phyloP scores from a whole-genome alignment of 2,888 invertebrate genomes.

The Nasonia oneida region DNA sequence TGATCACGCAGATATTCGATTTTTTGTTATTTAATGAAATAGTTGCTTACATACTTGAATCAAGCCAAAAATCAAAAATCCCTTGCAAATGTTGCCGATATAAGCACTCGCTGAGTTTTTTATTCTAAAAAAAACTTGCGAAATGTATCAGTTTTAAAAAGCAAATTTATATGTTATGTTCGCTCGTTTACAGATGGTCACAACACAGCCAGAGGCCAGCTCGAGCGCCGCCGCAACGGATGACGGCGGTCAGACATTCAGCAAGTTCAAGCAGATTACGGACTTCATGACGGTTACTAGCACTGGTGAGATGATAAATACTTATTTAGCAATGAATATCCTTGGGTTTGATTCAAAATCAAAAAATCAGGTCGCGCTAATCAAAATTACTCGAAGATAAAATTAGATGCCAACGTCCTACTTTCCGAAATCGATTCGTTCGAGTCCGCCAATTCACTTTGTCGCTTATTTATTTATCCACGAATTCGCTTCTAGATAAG shows the following conservation, averaged over 20 bases:
- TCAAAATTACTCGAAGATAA: background rate
- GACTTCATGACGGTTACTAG: conserved; percentile 91
- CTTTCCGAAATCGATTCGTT: background rate
- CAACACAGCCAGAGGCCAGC: conserved; percentile 86
- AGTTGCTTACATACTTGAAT: too few species aligned
- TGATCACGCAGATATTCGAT: too few species aligned
- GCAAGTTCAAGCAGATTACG: conserved; percentile 86
- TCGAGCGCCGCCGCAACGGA: conserved; percentile 81
- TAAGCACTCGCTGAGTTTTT: background rate
- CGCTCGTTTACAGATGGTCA: conserved; percentile 87
- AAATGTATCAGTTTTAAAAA: too few species aligned
- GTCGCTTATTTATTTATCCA: background rate
- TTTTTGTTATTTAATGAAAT: too few species aligned
- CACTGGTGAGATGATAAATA: conserved; percentile 83
- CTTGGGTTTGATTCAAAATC: background rate
- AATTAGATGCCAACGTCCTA: background rate
- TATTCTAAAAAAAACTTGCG: background rate
- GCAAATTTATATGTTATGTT: background rate
- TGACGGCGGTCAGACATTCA: conserved; percentile 86
- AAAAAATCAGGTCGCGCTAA: background rate
- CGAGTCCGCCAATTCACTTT: background rate
- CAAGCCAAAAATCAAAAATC: background rate
- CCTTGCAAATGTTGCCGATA: background rate
- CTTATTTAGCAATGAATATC: background rate
- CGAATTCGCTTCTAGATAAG: background rate